Evolutionary conservation across 1,140 invertebrate species (phyloP).

Genomic region (Lanistes nyassanus): DNA sequence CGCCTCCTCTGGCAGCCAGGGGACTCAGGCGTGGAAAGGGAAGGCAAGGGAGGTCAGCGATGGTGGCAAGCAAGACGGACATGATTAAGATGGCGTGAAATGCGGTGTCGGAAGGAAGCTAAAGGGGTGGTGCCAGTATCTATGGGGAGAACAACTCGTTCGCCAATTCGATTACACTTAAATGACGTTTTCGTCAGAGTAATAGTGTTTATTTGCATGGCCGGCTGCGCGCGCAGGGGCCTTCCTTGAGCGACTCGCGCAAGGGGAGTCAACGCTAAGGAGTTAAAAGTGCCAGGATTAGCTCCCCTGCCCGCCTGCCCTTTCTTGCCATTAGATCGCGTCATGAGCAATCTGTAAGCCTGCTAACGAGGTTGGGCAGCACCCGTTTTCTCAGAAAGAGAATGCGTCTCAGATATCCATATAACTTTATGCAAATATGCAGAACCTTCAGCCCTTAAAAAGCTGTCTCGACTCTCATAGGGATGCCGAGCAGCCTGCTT

Average conservation of each 20-base stretch:
- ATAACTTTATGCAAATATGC: no score
- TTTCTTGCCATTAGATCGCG: constrained; percentile 20
- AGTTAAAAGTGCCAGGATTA: constrained; percentile 25
- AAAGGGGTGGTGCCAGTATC: not conserved
- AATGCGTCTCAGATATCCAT: no score
- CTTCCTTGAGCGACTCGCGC: not conserved
- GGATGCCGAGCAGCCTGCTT: no score
- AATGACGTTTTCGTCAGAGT: constrained; percentile 32
- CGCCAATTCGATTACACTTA: constrained; percentile 29
- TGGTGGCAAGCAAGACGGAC: constrained; percentile 30
- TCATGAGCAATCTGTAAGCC: constrained; percentile 11
- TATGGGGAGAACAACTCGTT: constrained; percentile 30
- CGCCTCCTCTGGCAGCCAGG: constrained; percentile 4
- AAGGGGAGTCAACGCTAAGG: constrained; percentile 7
- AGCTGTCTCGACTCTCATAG: no score
- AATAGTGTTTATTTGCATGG: constrained; percentile 31
- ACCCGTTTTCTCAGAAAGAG: not conserved
- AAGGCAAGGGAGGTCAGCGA: constrained; percentile 16
- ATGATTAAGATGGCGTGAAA: constrained; percentile 30
- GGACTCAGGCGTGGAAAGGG: constrained; percentile 4
- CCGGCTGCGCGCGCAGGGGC: constrained; percentile 10
- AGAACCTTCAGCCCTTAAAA: no score
- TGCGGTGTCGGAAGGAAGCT: constrained; percentile 18
- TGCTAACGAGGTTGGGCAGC: constrained; percentile 25
- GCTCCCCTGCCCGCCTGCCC: not conserved